Conservation (phyloP, 2,797 vertebrate species). For the Pteronotus mesoamericanus region DNA sequence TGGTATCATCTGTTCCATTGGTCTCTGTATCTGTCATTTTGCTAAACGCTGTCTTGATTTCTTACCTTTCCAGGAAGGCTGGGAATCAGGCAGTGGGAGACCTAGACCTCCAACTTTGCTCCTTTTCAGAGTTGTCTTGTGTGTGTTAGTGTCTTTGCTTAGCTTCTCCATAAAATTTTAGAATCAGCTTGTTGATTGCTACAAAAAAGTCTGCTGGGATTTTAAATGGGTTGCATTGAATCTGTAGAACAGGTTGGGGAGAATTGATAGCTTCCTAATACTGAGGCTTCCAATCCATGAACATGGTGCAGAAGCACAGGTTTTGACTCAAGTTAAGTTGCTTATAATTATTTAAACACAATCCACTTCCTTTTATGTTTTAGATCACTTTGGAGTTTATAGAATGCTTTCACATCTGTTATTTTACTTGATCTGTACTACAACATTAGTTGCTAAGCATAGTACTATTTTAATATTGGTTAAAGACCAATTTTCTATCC, state of each 20-base stretch:
- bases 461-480: conserved; percentile 3
- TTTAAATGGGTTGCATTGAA: background rate
- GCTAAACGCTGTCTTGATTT: background rate
- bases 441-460: background rate
- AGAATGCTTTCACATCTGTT: background rate
- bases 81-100: background rate
- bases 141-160: background rate
- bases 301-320: background rate
- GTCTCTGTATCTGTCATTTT: background rate
- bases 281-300: background rate
- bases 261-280: background rate
- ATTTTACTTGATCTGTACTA: background rate
- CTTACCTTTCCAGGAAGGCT: background rate
- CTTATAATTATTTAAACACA: conserved; percentile 1
- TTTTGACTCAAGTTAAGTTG: background rate
- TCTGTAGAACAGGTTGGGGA: background rate
- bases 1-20: background rate
- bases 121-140: background rate
- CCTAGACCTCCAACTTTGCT: background rate
- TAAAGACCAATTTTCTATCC: conserved; percentile 33
- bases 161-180: background rate
- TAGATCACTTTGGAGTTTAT: background rate
- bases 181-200: background rate
- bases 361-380: background rate
- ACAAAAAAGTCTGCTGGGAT: background rate